Conservation (phyloP, 2,888 invertebrate species). For the Catocala nupta region DNA sequence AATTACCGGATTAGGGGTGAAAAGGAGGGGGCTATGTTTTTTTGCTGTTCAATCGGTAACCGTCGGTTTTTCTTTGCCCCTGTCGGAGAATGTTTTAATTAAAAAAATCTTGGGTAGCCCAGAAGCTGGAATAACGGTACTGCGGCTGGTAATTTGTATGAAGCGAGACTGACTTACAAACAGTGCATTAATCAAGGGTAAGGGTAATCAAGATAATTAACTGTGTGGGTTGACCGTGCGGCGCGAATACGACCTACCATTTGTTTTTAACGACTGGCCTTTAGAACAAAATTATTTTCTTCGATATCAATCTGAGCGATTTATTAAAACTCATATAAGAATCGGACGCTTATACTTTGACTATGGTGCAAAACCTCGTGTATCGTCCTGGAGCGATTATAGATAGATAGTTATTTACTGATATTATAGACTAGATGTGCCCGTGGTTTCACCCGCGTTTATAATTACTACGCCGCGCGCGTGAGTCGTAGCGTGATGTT, state of each 20-base stretch:
- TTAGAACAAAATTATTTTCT: neutral
- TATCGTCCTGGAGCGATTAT: too few relatives aligned
- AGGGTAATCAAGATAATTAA: slow-evolving; percentile 53
- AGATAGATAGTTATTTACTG: too few relatives aligned
- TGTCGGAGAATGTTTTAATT: slow-evolving; percentile 73
- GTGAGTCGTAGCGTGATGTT: too few relatives aligned
- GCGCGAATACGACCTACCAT: slow-evolving; percentile 20
- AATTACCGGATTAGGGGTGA: slow-evolving; percentile 83
- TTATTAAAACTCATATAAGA: neutral
- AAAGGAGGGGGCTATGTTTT: slow-evolving; percentile 68
- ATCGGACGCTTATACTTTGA: too few relatives aligned
- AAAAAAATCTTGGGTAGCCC: slow-evolving; percentile 63
- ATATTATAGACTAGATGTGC: too few relatives aligned
- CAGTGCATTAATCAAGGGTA: slow-evolving; percentile 61
- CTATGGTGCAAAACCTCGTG: too few relatives aligned
- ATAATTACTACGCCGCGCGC: too few relatives aligned
- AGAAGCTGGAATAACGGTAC: slow-evolving; percentile 52
- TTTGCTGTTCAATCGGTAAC: slow-evolving; percentile 65
- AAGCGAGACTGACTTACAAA: slow-evolving; percentile 52
- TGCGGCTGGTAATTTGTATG: slow-evolving; percentile 60
- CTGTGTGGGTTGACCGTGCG: slow-evolving; percentile 45
- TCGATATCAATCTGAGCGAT: neutral
- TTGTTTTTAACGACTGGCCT: neutral
- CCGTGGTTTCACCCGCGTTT: too few relatives aligned
- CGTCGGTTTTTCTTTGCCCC: slow-evolving; percentile 66